A percentile compares a stretch with the other conserved stretches of the same genome.
Evolutionary conservation across 2,888 invertebrate species (phyloP).

Genomic region (Platycnemis pennipes): DNA sequence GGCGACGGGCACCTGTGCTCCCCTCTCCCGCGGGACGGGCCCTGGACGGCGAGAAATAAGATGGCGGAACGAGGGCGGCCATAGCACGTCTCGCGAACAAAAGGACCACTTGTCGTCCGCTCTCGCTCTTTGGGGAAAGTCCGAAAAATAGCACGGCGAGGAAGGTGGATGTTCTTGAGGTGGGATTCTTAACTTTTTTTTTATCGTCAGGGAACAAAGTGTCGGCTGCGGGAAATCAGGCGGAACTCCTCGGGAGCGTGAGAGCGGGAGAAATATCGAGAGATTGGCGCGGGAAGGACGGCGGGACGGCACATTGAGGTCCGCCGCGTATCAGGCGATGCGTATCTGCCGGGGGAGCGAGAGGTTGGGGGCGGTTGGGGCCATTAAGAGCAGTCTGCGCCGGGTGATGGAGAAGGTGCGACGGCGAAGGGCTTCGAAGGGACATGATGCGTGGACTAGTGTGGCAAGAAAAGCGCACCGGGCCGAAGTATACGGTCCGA

Average conservation of each 20-base stretch:
- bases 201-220: neutral
- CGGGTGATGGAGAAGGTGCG: neutral
- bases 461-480: neutral
- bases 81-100: neutral
- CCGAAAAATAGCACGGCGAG: neutral
- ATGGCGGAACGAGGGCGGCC: conserved; percentile 44
- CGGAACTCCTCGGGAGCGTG: conserved; percentile 23
- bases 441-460: neutral
- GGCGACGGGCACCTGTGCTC: conserved; percentile 47
- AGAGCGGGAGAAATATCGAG: conserved; percentile 10
- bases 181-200: neutral
- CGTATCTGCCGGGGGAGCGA: neutral
- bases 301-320: neutral
- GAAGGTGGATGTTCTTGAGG: neutral
- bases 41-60: neutral
- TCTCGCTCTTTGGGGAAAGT: conserved; percentile 16
- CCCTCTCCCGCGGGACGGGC: neutral
- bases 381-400: neutral
- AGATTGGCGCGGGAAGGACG: neutral
- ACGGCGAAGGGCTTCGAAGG: neutral
- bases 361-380: neutral
- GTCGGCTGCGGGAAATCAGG: conserved; percentile 45
- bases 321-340: neutral
- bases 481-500: neutral
- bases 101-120: conserved; percentile 5